These are phyloP conservation scores for Embiotoca jacksoni DNA, from an alignment of 2,113 vertebrate species.

Conservation along the genomic window DNA sequence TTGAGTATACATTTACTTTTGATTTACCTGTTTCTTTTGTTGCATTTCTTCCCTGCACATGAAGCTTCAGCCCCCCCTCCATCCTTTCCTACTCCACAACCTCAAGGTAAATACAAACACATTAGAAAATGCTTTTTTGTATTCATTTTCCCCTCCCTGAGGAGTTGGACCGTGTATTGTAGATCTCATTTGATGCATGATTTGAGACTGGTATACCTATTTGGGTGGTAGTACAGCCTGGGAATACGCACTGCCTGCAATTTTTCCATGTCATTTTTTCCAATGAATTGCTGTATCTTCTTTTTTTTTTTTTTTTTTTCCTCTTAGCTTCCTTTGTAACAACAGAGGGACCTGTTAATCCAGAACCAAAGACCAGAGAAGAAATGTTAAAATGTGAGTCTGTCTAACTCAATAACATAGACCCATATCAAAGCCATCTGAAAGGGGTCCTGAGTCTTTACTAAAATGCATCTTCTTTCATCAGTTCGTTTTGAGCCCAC, in stretches of 20 bases:
- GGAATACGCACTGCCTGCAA: neutral
- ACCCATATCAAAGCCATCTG: neutral
- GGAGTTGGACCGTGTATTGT: neutral
- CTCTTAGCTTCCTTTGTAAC: constrained; percentile 21
- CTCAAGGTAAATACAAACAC: constrained; percentile 49
- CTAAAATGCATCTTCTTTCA: constrained; percentile 1
- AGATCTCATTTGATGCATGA: neutral
- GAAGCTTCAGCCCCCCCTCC: constrained; percentile 60
- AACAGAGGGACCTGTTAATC: constrained; percentile 28
- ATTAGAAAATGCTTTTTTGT: neutral
- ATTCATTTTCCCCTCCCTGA: no score
- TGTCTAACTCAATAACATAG: neutral
- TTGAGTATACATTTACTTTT: neutral
- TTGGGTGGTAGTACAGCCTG: no score
- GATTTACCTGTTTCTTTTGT: neutral
- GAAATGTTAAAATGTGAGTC: constrained; percentile 85
- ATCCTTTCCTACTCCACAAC: constrained; percentile 23
- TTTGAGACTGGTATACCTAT: neutral
- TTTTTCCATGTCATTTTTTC: neutral
- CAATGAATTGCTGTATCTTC: neutral
- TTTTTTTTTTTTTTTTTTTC: neutral
- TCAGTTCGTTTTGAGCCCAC: constrained; percentile 81
- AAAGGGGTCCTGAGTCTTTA: neutral
- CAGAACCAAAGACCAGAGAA: constrained; percentile 78
- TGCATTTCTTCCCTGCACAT: neutral